Evolutionary conservation across 2,888 invertebrate genomes (phyloP).

Genomic region (Amiota minor): DNA sequence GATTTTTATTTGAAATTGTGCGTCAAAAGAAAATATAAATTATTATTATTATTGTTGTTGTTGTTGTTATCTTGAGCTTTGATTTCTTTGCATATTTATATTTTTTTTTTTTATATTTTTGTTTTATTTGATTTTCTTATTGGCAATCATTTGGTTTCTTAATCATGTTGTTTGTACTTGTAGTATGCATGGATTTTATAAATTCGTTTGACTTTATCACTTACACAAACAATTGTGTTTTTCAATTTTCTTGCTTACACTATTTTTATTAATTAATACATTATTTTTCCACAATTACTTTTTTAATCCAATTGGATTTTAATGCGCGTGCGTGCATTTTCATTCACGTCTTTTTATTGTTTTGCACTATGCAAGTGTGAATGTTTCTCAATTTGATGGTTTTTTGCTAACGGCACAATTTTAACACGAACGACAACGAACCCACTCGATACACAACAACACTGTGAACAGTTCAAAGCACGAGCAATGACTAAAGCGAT

Average conservation of each 20-base stretch:
- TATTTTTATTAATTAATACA: neutral
- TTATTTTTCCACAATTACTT: neutral
- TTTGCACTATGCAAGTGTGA: neutral
- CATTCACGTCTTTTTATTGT: neutral
- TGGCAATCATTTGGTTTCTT: no score
- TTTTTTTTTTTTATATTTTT: neutral
- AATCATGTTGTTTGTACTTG: no score
- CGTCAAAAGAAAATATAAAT: neutral
- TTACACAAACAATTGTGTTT: no score
- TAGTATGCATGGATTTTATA: no score
- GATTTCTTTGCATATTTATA: neutral
- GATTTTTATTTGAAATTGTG: neutral
- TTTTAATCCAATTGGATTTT: neutral
- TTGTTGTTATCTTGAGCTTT: conserved; percentile 6
- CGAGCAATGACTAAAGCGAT: conserved; percentile 61
- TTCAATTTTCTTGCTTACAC: no score
- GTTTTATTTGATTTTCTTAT: no score
- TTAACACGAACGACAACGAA: neutral
- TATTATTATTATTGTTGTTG: conserved; percentile 3
- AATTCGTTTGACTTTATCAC: no score
- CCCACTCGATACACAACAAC: conserved; percentile 48
- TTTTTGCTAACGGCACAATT: neutral
- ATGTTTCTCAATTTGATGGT: no score
- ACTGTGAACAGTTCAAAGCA: conserved; percentile 61
- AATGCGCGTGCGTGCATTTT: neutral